phyloP scores from a whole-genome alignment of 2,888 invertebrate species.

The Cephus runcator region DNA sequence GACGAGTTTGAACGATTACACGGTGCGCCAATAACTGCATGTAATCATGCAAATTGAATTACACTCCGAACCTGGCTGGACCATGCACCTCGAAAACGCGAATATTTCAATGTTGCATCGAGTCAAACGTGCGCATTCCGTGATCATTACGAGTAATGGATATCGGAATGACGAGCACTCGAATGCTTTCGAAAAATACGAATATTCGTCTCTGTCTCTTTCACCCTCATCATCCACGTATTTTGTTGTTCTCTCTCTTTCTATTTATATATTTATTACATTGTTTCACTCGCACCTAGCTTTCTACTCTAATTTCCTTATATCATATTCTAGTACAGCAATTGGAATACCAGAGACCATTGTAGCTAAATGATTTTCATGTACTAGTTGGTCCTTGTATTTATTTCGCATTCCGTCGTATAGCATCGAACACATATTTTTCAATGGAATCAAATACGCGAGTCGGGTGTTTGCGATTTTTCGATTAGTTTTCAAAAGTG shows the following conservation, averaged over 20 bases:
- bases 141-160: conserved; percentile 38
- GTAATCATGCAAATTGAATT: conserved; percentile 42
- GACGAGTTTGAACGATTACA: conserved; percentile 37
- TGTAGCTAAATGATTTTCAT: background rate
- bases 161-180: conserved; percentile 32
- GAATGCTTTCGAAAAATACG: conserved; percentile 5
- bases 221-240: background rate
- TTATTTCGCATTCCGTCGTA: background rate
- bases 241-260: background rate
- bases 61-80: conserved; percentile 7
- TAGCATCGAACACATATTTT: too few species aligned
- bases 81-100: conserved; percentile 1
- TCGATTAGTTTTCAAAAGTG: too few species aligned
- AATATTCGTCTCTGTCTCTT: background rate
- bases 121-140: conserved; percentile 33
- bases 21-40: conserved; percentile 35
- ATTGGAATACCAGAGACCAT: background rate
- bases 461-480: too few species aligned
- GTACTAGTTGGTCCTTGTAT: background rate
- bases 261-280: too few species aligned
- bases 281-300: too few species aligned
- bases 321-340: too few species aligned
- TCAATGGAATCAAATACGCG: too few species aligned
- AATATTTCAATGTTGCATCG: conserved; percentile 26
- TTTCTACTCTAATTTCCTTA: too few species aligned